Base-by-base conservation (phyloP, 2,888 invertebrate genomes). In the Mayetiola destructor region DNA sequence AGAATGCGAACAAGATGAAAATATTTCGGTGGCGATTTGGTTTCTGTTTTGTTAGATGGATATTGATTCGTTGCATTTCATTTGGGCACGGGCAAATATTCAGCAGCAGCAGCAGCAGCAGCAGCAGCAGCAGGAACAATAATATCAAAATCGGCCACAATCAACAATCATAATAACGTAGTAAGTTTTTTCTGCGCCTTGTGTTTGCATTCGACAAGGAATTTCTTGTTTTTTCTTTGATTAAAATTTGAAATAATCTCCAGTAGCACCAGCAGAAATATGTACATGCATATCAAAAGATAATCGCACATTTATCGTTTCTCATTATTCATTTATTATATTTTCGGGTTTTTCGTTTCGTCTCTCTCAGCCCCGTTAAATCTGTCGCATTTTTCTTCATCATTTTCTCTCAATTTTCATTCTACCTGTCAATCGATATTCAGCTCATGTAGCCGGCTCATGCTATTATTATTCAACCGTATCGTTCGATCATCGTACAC, bases 1-100 rank as follows among this genome's bases (percentile, higher is more conserved):
- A 48, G 48, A 48, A 48, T 48, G 48, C 48, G 48, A 48, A 48
- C 27, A 48, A 48, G 48, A 48, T 48, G n/a, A n/a, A n/a, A n/a
- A 48, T 23, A 27, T 48, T n/a, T n/a, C n/a, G n/a, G n/a, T n/a
- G n/a, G n/a, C n/a, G n/a, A n/a, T n/a, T n/a, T n/a, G n/a, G n/a
- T n/a, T n/a, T n/a, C n/a, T n/a, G n/a, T n/a, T n/a, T 5, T 48
- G n/a, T 37, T 37, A 37, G 14, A 48, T n/a, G n/a, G 48, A 48
- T 23, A 48, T 48, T 48, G 48, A 48, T 23, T 27, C 16, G 48
- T 48, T 48, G 21, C 42, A 23, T 42, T 42, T 48, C 23, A 48
- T 48, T 48, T 48, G 48, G 27, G 48, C 48, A 48, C 48, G 48
- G 48, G 48, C 48, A 48, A 48, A 48, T 27, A 48, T 48, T 23